These are phyloP conservation scores for Stylophora pistillata DNA, from an alignment of 64 coral and sea anemone genomes.

Conservation along the genomic window DNA sequence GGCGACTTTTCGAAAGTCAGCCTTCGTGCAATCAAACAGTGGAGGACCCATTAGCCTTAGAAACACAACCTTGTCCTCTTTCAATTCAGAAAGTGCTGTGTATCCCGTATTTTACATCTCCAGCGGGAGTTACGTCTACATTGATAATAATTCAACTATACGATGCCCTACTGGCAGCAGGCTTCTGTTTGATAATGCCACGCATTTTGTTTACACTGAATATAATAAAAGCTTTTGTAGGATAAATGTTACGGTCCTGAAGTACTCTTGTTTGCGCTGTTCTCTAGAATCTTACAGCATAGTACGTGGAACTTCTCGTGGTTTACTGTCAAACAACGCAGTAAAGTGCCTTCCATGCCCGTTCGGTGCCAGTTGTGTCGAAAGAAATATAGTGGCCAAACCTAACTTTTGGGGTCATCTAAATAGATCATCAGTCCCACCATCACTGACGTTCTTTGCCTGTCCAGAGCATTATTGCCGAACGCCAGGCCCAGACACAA, in stretches of 20 bases:
- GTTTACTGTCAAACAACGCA: too few relatives aligned
- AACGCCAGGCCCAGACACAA: neutral
- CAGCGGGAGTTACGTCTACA: neutral
- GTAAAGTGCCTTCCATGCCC: neutral
- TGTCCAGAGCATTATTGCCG: constrained; percentile 44
- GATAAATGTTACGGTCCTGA: too few relatives aligned
- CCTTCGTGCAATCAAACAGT: constrained; percentile 15
- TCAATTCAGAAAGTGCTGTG: neutral
- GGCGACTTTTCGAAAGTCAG: neutral
- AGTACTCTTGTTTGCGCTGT: too few relatives aligned
- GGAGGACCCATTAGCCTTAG: neutral
- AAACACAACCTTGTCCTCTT: constrained; percentile 12
- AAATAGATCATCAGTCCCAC: neutral
- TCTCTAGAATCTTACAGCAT: too few relatives aligned
- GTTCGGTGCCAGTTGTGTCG: neutral
- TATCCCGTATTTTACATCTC: neutral
- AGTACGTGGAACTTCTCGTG: too few relatives aligned
- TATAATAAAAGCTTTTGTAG: too few relatives aligned
- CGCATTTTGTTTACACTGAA: too few relatives aligned
- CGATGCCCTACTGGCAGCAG: neutral
- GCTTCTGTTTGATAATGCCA: neutral
- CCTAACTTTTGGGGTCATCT: constrained; percentile 34
- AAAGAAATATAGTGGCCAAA: neutral
- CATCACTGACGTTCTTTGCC: constrained; percentile 2
- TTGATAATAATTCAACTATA: neutral